These are phyloP conservation scores for Bombyx mandarina DNA, from an alignment of 1,140 invertebrate genomes.

Conservation along the genomic window DNA sequence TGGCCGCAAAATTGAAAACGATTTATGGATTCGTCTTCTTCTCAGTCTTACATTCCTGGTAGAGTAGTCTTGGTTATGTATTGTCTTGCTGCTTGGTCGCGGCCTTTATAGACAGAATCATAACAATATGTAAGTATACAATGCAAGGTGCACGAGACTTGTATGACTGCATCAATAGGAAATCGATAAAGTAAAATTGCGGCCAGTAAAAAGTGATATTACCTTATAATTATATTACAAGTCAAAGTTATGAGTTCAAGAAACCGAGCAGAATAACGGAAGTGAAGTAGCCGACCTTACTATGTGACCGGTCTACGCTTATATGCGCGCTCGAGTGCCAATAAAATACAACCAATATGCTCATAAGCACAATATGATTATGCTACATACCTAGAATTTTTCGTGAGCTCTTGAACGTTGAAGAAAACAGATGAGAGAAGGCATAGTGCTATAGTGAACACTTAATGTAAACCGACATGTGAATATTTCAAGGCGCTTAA, in stretches of 20 bases:
- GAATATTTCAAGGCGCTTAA: constrained; percentile 51
- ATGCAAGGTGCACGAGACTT: too few species aligned
- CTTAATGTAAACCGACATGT: constrained; percentile 45
- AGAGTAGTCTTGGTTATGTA: too few species aligned
- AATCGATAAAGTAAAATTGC: constrained; percentile 1
- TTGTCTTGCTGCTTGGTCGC: too few species aligned
- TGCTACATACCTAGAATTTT: constrained; percentile 10
- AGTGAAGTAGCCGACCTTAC: constrained; percentile 20
- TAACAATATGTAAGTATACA: too few species aligned
- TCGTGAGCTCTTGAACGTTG: constrained; percentile 1
- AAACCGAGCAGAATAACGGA: constrained; percentile 25
- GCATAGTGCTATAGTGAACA: constrained; percentile 6
- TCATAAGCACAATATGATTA: neutral
- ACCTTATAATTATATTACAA: constrained; percentile 11
- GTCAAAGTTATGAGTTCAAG: constrained; percentile 22
- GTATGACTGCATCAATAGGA: too few species aligned
- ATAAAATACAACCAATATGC: constrained; percentile 1
- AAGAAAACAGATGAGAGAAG: too few species aligned
- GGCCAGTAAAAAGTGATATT: constrained; percentile 4
- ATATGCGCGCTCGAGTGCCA: constrained; percentile 5
- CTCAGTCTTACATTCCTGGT: too few species aligned
- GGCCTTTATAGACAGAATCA: too few species aligned
- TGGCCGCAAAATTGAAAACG: too few species aligned
- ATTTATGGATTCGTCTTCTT: too few species aligned
- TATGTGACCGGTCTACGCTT: constrained; percentile 5